Conservation (phyloP, 2,113 vertebrate species). For the Myotis davidii region DNA sequence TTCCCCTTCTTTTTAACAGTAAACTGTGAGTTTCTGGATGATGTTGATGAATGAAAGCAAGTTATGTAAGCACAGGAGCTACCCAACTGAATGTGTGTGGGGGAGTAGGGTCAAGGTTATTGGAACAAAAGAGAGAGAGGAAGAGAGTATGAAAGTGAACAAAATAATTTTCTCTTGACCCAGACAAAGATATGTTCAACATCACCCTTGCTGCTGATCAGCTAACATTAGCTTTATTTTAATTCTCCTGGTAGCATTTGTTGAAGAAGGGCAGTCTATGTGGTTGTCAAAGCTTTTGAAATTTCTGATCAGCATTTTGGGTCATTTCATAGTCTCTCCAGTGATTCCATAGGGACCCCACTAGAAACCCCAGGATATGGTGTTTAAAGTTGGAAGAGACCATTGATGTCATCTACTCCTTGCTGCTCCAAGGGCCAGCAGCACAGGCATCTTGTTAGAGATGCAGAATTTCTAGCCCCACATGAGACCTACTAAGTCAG, state of each 20-base stretch:
- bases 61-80: conserved; percentile 43
- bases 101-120: background rate
- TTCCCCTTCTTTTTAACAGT: background rate
- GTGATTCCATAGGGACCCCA: background rate
- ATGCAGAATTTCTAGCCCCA: background rate
- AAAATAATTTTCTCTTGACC: conserved; percentile 36
- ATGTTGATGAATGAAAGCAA: conserved; percentile 7
- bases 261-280: background rate
- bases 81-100: background rate
- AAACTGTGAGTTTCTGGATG: conserved; percentile 22
- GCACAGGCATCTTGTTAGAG: background rate
- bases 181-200: background rate
- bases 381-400: background rate
- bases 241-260: background rate
- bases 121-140: background rate
- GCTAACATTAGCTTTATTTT: background rate
- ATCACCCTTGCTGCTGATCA: background rate
- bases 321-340: background rate
- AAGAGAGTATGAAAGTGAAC: background rate
- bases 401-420: background rate
- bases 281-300: background rate
- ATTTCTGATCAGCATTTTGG: background rate
- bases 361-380: background rate
- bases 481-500: background rate
- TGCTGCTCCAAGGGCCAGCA: background rate